These are phyloP conservation scores for Aleadryas rufinucha DNA, from an alignment of 2,113 vertebrate species.

Conservation along the genomic window DNA sequence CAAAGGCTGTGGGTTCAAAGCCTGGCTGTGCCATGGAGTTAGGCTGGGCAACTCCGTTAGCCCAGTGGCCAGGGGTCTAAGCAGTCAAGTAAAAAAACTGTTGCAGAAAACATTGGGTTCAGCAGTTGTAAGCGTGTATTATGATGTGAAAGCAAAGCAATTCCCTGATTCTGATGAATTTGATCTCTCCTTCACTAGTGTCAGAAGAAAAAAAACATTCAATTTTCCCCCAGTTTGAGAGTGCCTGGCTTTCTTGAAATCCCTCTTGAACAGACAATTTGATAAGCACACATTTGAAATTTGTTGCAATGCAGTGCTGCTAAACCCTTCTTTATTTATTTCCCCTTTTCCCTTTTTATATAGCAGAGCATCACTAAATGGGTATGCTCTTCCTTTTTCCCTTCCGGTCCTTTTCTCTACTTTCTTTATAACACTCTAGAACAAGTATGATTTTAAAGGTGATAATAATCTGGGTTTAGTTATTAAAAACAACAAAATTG, in stretches of 20 bases:
- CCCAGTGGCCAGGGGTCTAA: background rate
- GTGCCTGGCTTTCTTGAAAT: background rate
- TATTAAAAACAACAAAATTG: background rate
- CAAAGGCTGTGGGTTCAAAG: background rate
- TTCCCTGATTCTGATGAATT: background rate
- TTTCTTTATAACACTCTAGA: background rate
- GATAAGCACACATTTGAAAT: background rate
- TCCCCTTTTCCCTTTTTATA: background rate
- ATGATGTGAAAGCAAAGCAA: background rate
- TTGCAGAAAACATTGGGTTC: background rate
- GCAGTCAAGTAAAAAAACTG: background rate
- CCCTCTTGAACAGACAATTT: background rate
- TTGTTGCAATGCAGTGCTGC: background rate
- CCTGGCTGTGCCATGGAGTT: background rate
- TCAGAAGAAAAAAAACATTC: background rate
- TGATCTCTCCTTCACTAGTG: background rate
- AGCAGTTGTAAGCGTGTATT: background rate
- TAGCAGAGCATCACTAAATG: background rate
- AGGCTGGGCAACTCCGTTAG: background rate
- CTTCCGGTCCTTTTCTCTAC: background rate
- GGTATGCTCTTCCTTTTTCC: background rate
- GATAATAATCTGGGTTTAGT: background rate
- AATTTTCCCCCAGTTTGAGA: background rate
- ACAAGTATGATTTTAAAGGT: background rate
- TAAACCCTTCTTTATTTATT: background rate